These are phyloP conservation scores for Pseudochirops cupreus DNA, from an alignment of 2,797 vertebrate species.

Conservation along the genomic window DNA sequence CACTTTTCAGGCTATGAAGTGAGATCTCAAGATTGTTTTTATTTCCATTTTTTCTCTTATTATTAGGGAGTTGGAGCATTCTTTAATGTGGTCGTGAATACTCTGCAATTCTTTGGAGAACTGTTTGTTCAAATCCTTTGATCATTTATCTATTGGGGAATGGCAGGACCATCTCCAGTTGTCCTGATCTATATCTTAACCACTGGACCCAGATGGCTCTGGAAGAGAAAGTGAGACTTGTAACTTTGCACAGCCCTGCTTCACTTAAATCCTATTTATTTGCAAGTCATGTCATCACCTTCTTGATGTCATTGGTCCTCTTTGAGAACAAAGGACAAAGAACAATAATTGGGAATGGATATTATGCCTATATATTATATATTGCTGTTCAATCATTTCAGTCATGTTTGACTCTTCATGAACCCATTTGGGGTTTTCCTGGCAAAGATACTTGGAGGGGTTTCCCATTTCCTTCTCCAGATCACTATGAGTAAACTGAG, in stretches of 20 bases:
- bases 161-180: neutral
- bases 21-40: neutral
- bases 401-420: neutral
- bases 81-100: neutral
- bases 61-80: neutral
- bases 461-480: neutral
- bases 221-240: no score
- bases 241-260: no score
- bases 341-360: neutral
- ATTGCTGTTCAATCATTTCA: neutral
- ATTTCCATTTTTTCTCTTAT: neutral
- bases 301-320: no score
- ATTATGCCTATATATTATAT: neutral
- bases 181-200: no score
- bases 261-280: no score
- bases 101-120: neutral
- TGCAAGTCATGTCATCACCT: no score
- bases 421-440: neutral
- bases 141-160: neutral
- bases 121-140: neutral
- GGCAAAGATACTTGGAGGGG: no score
- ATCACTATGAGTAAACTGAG: neutral
- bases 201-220: no score
- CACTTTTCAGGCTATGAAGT: neutral
- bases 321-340: no score